Conservation (phyloP, 2,888 invertebrate genomes). For the Pogonocherus hispidulus region DNA sequence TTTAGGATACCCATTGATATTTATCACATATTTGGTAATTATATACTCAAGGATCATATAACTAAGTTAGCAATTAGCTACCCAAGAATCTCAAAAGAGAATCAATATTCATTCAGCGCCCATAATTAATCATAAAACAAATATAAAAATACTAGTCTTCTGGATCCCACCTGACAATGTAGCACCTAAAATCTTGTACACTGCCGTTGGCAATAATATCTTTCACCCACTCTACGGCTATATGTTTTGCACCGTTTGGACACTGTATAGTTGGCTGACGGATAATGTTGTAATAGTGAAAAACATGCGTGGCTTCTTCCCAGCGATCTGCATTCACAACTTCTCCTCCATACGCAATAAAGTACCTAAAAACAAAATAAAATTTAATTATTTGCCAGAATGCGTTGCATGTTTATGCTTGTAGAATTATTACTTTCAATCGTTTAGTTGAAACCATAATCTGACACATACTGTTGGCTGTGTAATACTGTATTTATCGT, state of each 20-base stretch:
- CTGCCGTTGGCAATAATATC: constrained; percentile 63
- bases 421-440: too few species aligned
- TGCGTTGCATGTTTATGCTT: too few species aligned
- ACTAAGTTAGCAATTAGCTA: too few species aligned
- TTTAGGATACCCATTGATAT: too few species aligned
- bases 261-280: constrained; percentile 48
- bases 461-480: too few species aligned
- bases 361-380: constrained; percentile 69
- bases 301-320: constrained; percentile 64
- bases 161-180: constrained; percentile 55
- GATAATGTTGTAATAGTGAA: constrained; percentile 61
- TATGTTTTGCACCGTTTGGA: constrained; percentile 60
- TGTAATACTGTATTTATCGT: too few species aligned
- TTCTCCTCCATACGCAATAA: constrained; percentile 76
- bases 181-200: constrained; percentile 59
- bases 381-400: background rate
- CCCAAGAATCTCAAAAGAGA: too few species aligned
- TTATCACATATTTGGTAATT: too few species aligned
- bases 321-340: constrained; percentile 61
- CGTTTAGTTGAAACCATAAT: too few species aligned
- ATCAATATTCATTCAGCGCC: too few species aligned
- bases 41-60: too few species aligned
- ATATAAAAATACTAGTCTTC: constrained; percentile 12
- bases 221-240: constrained; percentile 67
- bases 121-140: too few species aligned